These are phyloP conservation scores for Zalophus californianus DNA, from an alignment of 2,797 vertebrate species.

Conservation along the genomic window DNA sequence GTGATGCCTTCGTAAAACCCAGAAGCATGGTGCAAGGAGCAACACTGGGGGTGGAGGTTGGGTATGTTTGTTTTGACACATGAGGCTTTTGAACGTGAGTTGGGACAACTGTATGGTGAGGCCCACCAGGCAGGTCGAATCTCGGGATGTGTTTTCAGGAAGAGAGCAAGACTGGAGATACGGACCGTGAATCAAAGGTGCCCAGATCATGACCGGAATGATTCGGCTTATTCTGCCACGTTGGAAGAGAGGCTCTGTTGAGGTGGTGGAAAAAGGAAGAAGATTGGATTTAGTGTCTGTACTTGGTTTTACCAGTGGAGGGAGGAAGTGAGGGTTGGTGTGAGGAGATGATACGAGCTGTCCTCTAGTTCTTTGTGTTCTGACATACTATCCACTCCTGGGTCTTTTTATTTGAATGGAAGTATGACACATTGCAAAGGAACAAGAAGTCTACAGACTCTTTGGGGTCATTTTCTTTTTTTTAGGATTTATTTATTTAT, in stretches of 20 bases:
- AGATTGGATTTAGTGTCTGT: background rate
- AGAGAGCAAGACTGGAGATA: background rate
- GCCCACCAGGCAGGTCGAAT: background rate
- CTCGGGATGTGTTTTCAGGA: background rate
- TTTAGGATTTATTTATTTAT: background rate
- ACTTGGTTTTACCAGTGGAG: constrained; percentile 12
- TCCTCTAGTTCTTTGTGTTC: background rate
- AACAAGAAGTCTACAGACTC: background rate
- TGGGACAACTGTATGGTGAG: background rate
- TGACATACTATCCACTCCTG: background rate
- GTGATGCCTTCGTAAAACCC: background rate
- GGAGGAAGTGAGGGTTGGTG: background rate
- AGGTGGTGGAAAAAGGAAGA: background rate
- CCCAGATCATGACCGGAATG: background rate
- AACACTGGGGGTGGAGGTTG: background rate
- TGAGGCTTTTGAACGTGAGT: constrained; percentile 36
- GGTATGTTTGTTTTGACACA: background rate
- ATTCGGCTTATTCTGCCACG: background rate
- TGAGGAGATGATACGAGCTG: background rate
- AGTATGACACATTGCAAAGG: constrained; percentile 26
- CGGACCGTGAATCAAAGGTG: background rate
- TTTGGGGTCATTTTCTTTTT: background rate
- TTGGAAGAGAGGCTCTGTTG: background rate
- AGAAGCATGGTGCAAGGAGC: background rate
- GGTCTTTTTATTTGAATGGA: constrained; percentile 38